These are phyloP conservation scores for Panurus biarmicus DNA, from an alignment of 2,113 vertebrate genomes.

Conservation along the genomic window DNA sequence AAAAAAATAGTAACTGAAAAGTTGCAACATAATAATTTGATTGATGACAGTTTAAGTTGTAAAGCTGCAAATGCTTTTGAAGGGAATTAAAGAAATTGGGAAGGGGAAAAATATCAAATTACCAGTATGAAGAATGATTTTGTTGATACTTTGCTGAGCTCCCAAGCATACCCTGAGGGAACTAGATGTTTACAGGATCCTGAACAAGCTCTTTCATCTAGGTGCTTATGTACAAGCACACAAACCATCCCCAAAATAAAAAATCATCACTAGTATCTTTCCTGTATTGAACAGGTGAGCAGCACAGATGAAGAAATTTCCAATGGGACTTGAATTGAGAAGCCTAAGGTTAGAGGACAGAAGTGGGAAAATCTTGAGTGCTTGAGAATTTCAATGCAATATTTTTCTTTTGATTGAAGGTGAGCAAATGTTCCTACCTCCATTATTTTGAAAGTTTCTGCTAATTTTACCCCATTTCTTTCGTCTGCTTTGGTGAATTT, in stretches of 20 bases:
- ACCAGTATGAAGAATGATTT: not conserved
- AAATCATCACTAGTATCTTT: not conserved
- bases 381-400: not conserved
- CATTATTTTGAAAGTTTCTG: not conserved
- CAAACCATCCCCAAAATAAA: not conserved
- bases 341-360: not conserved
- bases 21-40: not conserved
- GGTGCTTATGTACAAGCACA: not conserved
- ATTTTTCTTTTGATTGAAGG: not conserved
- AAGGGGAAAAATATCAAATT: not conserved
- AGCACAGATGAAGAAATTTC: not conserved
- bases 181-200: not conserved
- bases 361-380: not conserved
- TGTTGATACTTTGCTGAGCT: not conserved
- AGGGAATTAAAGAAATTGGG: not conserved
- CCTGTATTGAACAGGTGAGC: not conserved
- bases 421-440: not conserved
- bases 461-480: not conserved
- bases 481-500: not conserved
- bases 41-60: not conserved
- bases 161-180: not conserved
- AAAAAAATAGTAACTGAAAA: not conserved
- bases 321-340: not conserved
- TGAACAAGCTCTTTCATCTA: not conserved
- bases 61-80: not conserved